Conservation (phyloP, 2,888 invertebrate species). For the Lasioglossum figueresi region DNA sequence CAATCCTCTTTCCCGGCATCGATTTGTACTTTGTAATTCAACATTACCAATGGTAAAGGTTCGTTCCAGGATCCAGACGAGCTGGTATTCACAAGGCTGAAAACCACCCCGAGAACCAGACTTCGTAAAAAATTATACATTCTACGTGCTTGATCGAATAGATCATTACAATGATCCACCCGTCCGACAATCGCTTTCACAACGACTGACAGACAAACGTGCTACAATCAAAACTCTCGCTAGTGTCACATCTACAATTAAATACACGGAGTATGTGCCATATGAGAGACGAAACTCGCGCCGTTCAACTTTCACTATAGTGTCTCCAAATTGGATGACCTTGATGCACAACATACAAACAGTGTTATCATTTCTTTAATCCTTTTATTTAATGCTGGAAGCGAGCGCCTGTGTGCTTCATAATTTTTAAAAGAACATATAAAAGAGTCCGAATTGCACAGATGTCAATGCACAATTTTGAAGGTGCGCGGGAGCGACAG, state of each 20-base stretch:
- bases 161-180: slow-evolving; percentile 58
- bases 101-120: slow-evolving; percentile 51
- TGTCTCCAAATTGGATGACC: background rate
- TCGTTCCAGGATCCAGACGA: slow-evolving; percentile 85
- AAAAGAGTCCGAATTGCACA: too few relatives aligned
- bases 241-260: background rate
- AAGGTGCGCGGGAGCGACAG: too few relatives aligned
- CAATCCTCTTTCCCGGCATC: slow-evolving; percentile 98
- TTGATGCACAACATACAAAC: background rate
- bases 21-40: slow-evolving; percentile 98
- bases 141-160: slow-evolving; percentile 34
- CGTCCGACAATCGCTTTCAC: slow-evolving; percentile 50
- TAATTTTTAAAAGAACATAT: background rate
- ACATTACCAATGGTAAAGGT: slow-evolving; percentile 94
- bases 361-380: background rate
- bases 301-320: background rate
- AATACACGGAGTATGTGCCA: background rate
- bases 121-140: slow-evolving; percentile 55
- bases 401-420: background rate
- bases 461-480: background rate
- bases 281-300: background rate
- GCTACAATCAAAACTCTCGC: slow-evolving; percentile 1
- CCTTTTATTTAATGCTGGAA: background rate
- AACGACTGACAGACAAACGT: slow-evolving; percentile 41
- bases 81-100: slow-evolving; percentile 36